Evolutionary conservation across 2,888 invertebrate species (phyloP), one percentile per base, ranked within the genome.

Genomic region (Eupithecia subfuscata): DNA sequence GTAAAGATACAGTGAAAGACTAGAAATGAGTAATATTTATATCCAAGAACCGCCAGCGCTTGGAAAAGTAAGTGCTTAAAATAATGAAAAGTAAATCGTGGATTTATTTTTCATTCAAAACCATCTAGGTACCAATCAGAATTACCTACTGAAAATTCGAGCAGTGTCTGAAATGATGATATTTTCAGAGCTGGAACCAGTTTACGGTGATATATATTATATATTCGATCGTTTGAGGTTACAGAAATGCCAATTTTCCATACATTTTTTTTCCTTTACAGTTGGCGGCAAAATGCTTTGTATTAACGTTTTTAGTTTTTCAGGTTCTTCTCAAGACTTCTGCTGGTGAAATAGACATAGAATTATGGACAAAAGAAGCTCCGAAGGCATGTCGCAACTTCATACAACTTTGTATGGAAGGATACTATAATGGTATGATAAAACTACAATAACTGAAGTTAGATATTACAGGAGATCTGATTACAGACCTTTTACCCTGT

Each of bases 281-380:
- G 18, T 64, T 34, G 64, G 34, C 18, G 16, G 37, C 37, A 37
- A 34, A 65, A 37, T 37, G n/a, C 2, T 65, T 40, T 37, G 22
- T 14, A 45, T 22, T 63, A 14, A 8, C 12, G 14, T 12, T 52
- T 18, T 16, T 11, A 9, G 60, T 75, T 45, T 91, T 91, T 25
- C 85, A 99, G 99, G 98, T 99, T 52, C 93, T 99, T 6, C 87
- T 99, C 71, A 97, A 97, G 89, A 99, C 99, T 5, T 96, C 98
- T 60, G 98, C 97, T 0, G 99, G 99, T 8, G 99, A 99, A 85
- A 98, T 99, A 79, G 99, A 99, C 85, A 96, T 99, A 79, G 99
- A 99, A 91, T 93, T 99, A 88, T 99, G 99, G 99, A 96, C 99
- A 0, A 98, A 98, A 88, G 99, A 99, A 95, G 96, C 98, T 0